A percentile compares a stretch with the other conserved stretches of the same genome.
Evolutionary conservation across 2,888 invertebrate genomes (phyloP).

Genomic region (Lasioglossum lativentre): DNA sequence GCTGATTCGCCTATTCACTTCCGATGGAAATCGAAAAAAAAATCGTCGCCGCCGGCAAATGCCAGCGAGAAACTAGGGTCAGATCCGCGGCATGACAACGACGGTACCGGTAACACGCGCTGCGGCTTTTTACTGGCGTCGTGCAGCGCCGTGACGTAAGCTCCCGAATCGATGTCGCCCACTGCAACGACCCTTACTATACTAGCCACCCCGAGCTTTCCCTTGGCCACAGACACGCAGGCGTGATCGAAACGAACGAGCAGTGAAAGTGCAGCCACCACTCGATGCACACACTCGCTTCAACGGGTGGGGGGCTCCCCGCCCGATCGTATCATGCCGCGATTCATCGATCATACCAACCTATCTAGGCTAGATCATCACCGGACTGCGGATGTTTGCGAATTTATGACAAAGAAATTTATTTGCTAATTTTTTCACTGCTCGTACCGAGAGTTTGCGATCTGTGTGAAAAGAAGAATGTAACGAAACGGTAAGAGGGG

Average conservation of each 20-base stretch:
- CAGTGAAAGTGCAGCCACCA: constrained; percentile 2
- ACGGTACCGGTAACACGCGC: constrained; percentile 40
- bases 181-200: constrained; percentile 65
- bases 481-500: too few relatives aligned
- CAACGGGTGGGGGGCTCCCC: not conserved
- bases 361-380: not conserved
- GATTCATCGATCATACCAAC: constrained; percentile 2
- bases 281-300: not conserved
- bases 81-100: constrained; percentile 74
- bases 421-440: not conserved
- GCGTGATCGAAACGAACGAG: constrained; percentile 8
- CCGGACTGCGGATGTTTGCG: not conserved
- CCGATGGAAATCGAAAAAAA: constrained; percentile 5
- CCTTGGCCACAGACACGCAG: constrained; percentile 26
- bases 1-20: constrained; percentile 8
- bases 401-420: not conserved
- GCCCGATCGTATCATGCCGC: not conserved
- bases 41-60: constrained; percentile 56
- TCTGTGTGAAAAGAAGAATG: too few relatives aligned
- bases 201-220: constrained; percentile 49
- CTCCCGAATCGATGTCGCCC: constrained; percentile 73
- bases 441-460: too few relatives aligned
- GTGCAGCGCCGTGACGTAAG: constrained; percentile 72
- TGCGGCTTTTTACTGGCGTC: constrained; percentile 57
- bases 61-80: constrained; percentile 69